Base-by-base conservation (phyloP, 2,797 vertebrate genomes). In the Borostomias antarcticus region DNA sequence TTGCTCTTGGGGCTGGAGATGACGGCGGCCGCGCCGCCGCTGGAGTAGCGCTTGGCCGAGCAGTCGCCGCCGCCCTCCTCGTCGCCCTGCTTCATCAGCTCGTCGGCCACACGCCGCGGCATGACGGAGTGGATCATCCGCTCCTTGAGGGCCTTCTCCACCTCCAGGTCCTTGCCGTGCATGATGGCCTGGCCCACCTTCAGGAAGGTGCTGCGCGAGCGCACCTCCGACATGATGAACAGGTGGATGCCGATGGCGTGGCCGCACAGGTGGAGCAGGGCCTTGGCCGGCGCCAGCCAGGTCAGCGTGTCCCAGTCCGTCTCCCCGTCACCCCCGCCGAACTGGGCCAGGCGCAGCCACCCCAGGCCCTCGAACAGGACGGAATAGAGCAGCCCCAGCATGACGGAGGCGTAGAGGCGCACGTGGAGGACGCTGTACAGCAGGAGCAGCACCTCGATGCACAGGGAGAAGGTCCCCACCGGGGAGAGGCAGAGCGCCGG, bases 101-200 rank as follows among this genome's bases (percentile, higher is more conserved):
- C 96, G 47, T 99, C 96, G 0, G 98, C 98, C 75, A 99, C 97
- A 23, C 95, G 85, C 80, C 94, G 90, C 19, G 98, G 98, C 98
- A 99, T 99, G 70, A 99, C 97, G 0, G 98, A 99, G 83, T 99
- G 98, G 86, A 99, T 99, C 97, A 99, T 99, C 59, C 97, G 91
- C 86, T 99, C 98, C 88, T 99, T 99, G 72, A 99, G 89, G 37
- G 96, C 98, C 86, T 99, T 99, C 87, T 99, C 98, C 64, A 99
- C 96, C 83, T 98, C 96, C 84, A 99, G 90, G 74, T 99, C 98
- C 83, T 99, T 99, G 26, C 97, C 98, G 0, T 99, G 97, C 96
- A 99, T 99, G 83, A 99, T 96, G 21, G 98, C 97, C 72, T 99
- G 97, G 37, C 98, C 98, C 73, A 99, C 96, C 78, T 99, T 99